These are phyloP conservation scores for Gadopsis bispinosus DNA, from an alignment of 2,797 vertebrate genomes.

Conservation along the genomic window DNA sequence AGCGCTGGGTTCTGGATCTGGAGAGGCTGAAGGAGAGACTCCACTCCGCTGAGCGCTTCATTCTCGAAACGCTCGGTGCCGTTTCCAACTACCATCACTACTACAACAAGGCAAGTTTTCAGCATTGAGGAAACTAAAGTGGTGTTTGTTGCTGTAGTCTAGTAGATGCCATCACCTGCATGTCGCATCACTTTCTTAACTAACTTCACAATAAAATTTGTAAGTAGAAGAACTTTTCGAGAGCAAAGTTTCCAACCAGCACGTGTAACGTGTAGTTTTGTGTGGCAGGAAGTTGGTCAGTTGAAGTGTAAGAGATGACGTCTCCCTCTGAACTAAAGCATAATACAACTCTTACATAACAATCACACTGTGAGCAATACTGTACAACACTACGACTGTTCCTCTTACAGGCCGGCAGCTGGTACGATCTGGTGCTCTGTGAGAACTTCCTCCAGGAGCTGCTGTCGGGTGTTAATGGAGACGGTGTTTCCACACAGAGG, in stretches of 20 bases:
- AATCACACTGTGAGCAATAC: too few species aligned
- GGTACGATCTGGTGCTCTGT: slow-evolving; percentile 79
- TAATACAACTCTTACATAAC: too few species aligned
- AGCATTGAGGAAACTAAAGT: neutral
- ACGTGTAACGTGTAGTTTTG: too few species aligned
- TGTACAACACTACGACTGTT: neutral
- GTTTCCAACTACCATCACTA: slow-evolving; percentile 77
- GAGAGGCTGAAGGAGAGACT: slow-evolving; percentile 76
- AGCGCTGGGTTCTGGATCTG: slow-evolving; percentile 75
- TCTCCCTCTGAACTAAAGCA: too few species aligned
- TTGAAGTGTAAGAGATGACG: too few species aligned
- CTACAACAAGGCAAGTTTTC: slow-evolving; percentile 74
- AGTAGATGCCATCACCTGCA: neutral
- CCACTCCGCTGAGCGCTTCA: slow-evolving; percentile 60
- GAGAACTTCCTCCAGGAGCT: slow-evolving; percentile 83
- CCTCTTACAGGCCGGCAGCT: slow-evolving; percentile 71
- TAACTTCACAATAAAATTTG: neutral
- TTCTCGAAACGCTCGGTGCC: slow-evolving; percentile 72
- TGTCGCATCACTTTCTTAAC: neutral
- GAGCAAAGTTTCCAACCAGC: too few species aligned
- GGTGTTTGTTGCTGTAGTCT: neutral
- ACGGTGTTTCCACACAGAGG: neutral
- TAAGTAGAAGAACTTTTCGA: neutral
- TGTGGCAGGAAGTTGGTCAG: too few species aligned
- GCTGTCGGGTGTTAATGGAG: slow-evolving; percentile 60